Base-by-base conservation (phyloP, 2,888 invertebrate genomes). In the Torymus auratus region DNA sequence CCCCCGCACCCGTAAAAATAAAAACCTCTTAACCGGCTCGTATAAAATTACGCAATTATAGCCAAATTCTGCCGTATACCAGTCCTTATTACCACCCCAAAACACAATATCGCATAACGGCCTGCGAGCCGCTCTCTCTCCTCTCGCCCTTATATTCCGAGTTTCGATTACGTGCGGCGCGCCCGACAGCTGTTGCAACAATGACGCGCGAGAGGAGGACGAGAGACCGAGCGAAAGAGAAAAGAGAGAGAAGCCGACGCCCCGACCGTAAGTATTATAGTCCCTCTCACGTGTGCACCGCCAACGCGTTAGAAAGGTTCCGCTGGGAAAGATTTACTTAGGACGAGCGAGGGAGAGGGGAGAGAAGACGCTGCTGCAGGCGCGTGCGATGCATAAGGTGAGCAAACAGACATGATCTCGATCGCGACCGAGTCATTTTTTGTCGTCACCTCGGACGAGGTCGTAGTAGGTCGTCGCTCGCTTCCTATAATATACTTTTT, bases 121-220 rank as follows among this genome's bases (percentile, higher is more conserved):
- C 28, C 28, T 3, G 28, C 28, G 28, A 28, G 7, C 20, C 1
- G 28, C 28, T 28, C 28, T 3, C 28, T 28, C 3, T 0, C 3
- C 28, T 28, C 28, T 28, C 28, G 28, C 28, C 28, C 28, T 28
- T 28, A n/a, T n/a, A n/a, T n/a, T 28, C 5, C 28, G 28, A 28
- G 28, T 28, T 28, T 28, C 28, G 28, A 28, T 28, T 28, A 28
- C 28, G 28, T 4, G 28, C 28, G 28, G 28, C 3, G 3, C 61
- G 14, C n/a, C 28, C 73, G 73, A 70, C 79, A 80, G 79, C 81
- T 81, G 81, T 72, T 69, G 64, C 69, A 77, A 81, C 73, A 69
- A 28, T 28, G 28, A 28, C 28, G 28, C 28, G 28, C 28, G 28
- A 3, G 28, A 28, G 28, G 28, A 28, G 2, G 28, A 28, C 28